phyloP scores from a whole-genome alignment of 2,888 invertebrate genomes.

The Ophion obscuratus region DNA sequence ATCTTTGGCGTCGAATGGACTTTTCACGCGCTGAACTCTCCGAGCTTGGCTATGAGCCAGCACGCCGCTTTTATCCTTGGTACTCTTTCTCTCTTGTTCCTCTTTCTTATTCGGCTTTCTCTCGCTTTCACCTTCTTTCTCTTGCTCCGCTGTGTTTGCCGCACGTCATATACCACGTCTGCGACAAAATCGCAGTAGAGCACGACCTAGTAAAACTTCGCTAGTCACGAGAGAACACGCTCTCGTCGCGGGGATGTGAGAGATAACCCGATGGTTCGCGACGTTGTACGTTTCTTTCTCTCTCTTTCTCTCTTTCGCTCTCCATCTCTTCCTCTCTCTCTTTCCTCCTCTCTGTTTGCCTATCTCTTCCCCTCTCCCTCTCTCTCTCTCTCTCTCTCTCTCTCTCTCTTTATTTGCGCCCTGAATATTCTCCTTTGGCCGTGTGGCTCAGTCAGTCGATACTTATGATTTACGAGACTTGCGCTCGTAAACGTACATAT shows the following conservation, averaged over 20 bases:
- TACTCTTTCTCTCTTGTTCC: constrained; percentile 17
- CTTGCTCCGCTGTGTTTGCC: neutral
- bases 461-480: constrained; percentile 29
- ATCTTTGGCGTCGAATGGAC: constrained; percentile 65
- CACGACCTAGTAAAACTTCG: constrained; percentile 30
- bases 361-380: neutral
- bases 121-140: neutral
- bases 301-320: too few species aligned
- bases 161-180: constrained; percentile 37
- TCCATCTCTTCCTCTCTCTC: too few species aligned
- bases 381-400: neutral
- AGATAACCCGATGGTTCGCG: constrained; percentile 36
- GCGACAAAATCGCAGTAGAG: constrained; percentile 36
- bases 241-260: constrained; percentile 34
- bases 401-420: constrained; percentile 27
- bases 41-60: constrained; percentile 57
- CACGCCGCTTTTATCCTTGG: constrained; percentile 62
- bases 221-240: constrained; percentile 43
- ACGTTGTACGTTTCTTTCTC: constrained; percentile 16
- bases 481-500: constrained; percentile 9
- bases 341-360: too few species aligned
- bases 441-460: constrained; percentile 38
- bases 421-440: constrained; percentile 1
- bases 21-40: constrained; percentile 63
- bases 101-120: neutral